Base-by-base conservation (phyloP, 2,797 vertebrate species). In the Danionella dracula region DNA sequence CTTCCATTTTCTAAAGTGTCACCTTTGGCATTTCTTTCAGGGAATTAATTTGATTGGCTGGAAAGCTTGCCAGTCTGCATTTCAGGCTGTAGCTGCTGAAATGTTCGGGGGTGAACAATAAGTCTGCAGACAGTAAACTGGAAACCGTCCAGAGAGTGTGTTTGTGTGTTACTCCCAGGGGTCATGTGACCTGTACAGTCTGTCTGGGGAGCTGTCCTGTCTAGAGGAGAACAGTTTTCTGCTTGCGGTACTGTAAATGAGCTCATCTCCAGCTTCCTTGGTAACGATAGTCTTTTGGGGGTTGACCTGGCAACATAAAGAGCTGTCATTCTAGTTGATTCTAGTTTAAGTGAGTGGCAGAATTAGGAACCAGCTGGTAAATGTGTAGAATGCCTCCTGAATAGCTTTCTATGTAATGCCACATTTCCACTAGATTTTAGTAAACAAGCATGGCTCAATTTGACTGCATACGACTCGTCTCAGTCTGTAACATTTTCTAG, bases 41-140 rank as follows among this genome's bases (percentile, higher is more conserved):
- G 80, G 85, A 87, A 83, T 81, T 77, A 77, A 84, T 85, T 84
- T 85, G 79, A 86, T 86, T 89, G 82, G 82, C 75, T 78, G 78
- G 73, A 85, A 78, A 82, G 82, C 82, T 83, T 83, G 81, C 84
- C 78, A 83, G 81, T 86, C 84, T 81, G 81, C 83, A 86, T 84
- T 82, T 86, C 75, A 74, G 80, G 71, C 79, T 79, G 79, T 81
- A 79, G 69, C 76, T 79, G 77, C 78, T 80, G 78, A 82, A 77
- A 78, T 54, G 65, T 66, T 72, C 58, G 2, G 37, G 70, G 71
- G 76, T 16, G 76, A 79, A 76, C 81, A 71, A 76, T 82, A 79
- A 79, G 64, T 78, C 78, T 78, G 75, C 50, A 79, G 82, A 79
- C 77, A 74, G 76, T 66, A 76, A 70, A 68, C 74, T 78, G 83